Evolutionary conservation across 2,888 invertebrate genomes (phyloP), one percentile per base, ranked within the genome.

Genomic region (Campoplex capitator): DNA sequence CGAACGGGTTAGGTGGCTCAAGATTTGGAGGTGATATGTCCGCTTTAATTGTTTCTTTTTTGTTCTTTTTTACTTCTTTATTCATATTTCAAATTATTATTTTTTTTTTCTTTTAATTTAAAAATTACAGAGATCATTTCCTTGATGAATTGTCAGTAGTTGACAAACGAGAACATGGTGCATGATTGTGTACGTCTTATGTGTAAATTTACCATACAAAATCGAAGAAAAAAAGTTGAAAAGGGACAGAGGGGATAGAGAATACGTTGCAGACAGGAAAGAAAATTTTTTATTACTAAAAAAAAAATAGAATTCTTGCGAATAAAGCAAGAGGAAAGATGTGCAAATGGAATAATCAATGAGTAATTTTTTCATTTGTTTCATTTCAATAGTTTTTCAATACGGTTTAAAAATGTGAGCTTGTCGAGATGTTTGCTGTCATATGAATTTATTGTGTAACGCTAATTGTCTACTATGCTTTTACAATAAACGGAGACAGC

Each of bases 91-190:
- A 93, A 94, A 93, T 93, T 91, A 93, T 91, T 92, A 74, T 74
- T 74, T 71, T 71, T 71, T 71, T 48, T 74, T 56, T 74, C 79
- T 83, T 86, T 93, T 92, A 93, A 92, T 93, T 92, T 91, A 93
- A 94, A 93, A 92, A 93, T 93, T 94, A 94, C 93, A 94, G 94
- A 94, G 94, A 94, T 94, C 94, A 94, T 93, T 94, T 93, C 89
- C 90, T 93, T 91, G 90, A 92, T 92, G 91, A 90, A 92, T 93
- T 93, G 92, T 93, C 92, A 88, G 80, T 90, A 89, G 89, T 32
- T 90, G 93, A 94, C 92, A 93, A 91, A 93, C 90, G 90, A 92
- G 90, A 93, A 91, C 90, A 92, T 91, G 88, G 88, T 92, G 90
- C 90, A 74, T 81, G 85, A 78, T 62, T 84, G 77, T 80, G 77